These are phyloP conservation scores for Microtus oregoni DNA, from an alignment of 2,113 vertebrate species.

Conservation along the genomic window DNA sequence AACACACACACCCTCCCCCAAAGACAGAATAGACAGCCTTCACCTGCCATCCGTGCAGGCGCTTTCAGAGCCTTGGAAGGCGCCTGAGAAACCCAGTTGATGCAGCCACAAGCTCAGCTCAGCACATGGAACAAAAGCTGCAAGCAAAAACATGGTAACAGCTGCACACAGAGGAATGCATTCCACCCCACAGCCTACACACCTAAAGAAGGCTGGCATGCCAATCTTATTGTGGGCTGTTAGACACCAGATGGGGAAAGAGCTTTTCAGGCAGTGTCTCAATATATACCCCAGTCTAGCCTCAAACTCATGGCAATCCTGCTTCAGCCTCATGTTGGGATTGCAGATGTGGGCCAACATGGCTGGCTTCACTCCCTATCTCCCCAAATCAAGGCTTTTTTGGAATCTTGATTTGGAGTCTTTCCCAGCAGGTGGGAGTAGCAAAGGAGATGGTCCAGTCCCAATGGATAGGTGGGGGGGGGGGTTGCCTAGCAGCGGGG, in stretches of 20 bases:
- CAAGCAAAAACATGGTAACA: background rate
- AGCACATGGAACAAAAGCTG: background rate
- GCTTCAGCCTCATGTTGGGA: background rate
- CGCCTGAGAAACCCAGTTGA: background rate
- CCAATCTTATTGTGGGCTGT: background rate
- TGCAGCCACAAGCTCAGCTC: background rate
- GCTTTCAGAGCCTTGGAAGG: background rate
- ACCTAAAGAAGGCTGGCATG: background rate
- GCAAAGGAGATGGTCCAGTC: background rate
- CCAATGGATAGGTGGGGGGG: accelerated
- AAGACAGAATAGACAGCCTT: background rate
- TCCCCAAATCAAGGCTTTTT: background rate
- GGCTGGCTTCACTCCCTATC: background rate
- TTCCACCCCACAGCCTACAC: background rate
- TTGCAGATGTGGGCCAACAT: background rate
- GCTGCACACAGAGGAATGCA: background rate
- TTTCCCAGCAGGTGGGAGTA: background rate
- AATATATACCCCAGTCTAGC: background rate
- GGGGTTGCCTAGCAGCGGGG: no score
- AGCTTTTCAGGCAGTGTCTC: background rate
- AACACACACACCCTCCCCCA: background rate
- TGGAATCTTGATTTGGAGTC: background rate
- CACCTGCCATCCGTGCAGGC: no score
- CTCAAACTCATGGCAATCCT: background rate
- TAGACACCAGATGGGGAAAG: background rate